Percentiles rank a stretch among this genome's conserved stretches.
Evolutionary conservation across 2,113 vertebrate genomes (phyloP).

Genomic region (Aphyosemion australe): DNA sequence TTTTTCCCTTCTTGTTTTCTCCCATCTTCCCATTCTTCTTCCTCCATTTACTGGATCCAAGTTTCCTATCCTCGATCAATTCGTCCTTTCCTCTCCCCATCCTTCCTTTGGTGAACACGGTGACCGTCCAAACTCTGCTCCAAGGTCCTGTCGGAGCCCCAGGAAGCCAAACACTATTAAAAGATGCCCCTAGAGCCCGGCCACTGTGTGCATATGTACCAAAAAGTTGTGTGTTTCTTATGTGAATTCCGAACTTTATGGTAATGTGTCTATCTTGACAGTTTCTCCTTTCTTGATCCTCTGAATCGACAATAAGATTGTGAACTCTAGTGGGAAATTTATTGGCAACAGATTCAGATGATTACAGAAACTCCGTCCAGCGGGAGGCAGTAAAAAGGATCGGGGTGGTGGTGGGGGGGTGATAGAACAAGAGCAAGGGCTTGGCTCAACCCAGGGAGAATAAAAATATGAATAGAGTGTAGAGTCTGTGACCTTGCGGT

Average conservation of each 20-base stretch:
- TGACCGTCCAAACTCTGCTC: slow-evolving; percentile 69
- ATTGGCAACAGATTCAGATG: slow-evolving; percentile 66
- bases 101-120: slow-evolving; percentile 54
- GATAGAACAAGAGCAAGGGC: slow-evolving; percentile 21
- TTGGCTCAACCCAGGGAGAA: slow-evolving; percentile 54
- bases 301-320: slow-evolving; percentile 57
- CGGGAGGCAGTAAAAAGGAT: slow-evolving; percentile 55
- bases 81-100: slow-evolving; percentile 13
- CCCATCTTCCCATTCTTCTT: slow-evolving; percentile 30
- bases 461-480: slow-evolving; percentile 64
- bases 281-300: slow-evolving; percentile 52
- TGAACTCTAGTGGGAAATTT: slow-evolving; percentile 72
- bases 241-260: slow-evolving; percentile 19
- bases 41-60: slow-evolving; percentile 35
- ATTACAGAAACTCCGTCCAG: slow-evolving; percentile 65
- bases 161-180: slow-evolving; percentile 72
- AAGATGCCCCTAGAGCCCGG: slow-evolving; percentile 51
- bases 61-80: slow-evolving; percentile 21
- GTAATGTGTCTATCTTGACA: slow-evolving; percentile 34
- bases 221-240: slow-evolving; percentile 1
- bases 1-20: slow-evolving; percentile 28
- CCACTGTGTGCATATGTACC: slow-evolving; percentile 26
- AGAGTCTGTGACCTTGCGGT: slow-evolving; percentile 70
- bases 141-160: slow-evolving; percentile 63
- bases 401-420: slow-evolving; percentile 24